A percentile compares a stretch with the other conserved stretches of the same genome.
These are phyloP conservation scores for Drosophila subobscura DNA, from an alignment of 1,140 invertebrate species.

Conservation along the genomic window DNA sequence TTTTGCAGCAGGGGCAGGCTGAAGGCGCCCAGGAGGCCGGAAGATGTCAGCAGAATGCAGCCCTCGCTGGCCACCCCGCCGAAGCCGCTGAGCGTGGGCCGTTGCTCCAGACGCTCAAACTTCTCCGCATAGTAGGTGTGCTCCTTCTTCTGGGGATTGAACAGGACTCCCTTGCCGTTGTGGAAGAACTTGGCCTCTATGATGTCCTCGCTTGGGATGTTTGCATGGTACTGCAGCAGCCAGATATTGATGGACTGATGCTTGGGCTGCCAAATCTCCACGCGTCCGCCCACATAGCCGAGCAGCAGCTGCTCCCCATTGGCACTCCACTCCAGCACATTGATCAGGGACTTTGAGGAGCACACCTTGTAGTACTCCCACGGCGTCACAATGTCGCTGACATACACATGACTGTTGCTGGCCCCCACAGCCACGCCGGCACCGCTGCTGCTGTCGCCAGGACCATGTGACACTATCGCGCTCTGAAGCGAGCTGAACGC, in stretches of 20 bases:
- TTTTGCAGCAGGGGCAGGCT: constrained; percentile 84
- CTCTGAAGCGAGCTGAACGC: constrained; percentile 90
- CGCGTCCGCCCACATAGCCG: constrained; percentile 89
- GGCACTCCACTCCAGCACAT: constrained; percentile 93
- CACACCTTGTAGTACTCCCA: constrained; percentile 89
- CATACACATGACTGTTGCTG: constrained; percentile 89
- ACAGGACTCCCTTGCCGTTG: constrained; percentile 89
- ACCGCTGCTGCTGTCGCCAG: constrained; percentile 10
- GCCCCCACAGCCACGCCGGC: constrained; percentile 74
- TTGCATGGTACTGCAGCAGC: constrained; percentile 85
- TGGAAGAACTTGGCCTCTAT: constrained; percentile 92
- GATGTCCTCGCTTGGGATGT: constrained; percentile 90
- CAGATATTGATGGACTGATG: constrained; percentile 94
- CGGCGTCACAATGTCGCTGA: constrained; percentile 93
- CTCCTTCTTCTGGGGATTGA: constrained; percentile 90
- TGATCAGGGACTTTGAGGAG: constrained; percentile 86
- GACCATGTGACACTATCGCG: constrained; percentile 28
- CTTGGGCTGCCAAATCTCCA: constrained; percentile 90
- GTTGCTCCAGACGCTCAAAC: constrained; percentile 90
- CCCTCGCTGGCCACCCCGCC: constrained; percentile 92
- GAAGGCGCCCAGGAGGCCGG: constrained; percentile 91
- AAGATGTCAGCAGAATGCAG: constrained; percentile 91
- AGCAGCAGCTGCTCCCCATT: constrained; percentile 91
- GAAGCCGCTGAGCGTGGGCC: constrained; percentile 93
- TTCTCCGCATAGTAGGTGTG: constrained; percentile 92